Conservation (phyloP, 2,888 invertebrate genomes). For the Corbicula japonica region DNA sequence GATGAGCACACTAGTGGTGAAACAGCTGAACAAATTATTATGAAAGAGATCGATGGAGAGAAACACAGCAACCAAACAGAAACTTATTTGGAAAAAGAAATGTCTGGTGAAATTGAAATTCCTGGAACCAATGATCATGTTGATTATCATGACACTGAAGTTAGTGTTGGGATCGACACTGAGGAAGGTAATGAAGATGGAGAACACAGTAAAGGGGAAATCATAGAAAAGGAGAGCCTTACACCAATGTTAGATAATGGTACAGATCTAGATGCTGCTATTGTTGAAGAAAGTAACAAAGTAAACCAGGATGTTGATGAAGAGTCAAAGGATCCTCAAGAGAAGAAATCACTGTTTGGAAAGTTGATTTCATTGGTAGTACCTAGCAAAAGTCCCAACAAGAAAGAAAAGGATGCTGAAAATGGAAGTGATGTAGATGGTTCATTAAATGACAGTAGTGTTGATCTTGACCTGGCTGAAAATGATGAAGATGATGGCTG, state of each 20-base stretch:
- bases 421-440: neutral
- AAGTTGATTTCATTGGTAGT: constrained; percentile 5
- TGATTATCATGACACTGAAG: neutral
- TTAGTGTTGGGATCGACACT: neutral
- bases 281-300: neutral
- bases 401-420: neutral
- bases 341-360: neutral
- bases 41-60: neutral
- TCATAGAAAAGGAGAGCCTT: neutral
- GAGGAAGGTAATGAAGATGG: neutral
- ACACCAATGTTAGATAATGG: neutral
- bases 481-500: neutral
- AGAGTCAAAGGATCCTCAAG: neutral
- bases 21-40: neutral
- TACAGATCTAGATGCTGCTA: constrained; percentile 9
- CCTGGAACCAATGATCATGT: neutral
- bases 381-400: neutral
- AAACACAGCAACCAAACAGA: neutral
- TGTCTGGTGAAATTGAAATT: neutral
- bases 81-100: neutral
- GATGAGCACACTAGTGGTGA: neutral
- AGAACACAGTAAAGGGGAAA: too few species aligned
- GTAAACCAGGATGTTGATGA: neutral
- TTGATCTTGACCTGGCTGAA: constrained; percentile 1
- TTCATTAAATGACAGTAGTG: neutral